A percentile compares a stretch with the other conserved stretches of the same genome.
phyloP scores from a whole-genome alignment of 2,888 invertebrate genomes.

The Pyrocoelia pectoralis region DNA sequence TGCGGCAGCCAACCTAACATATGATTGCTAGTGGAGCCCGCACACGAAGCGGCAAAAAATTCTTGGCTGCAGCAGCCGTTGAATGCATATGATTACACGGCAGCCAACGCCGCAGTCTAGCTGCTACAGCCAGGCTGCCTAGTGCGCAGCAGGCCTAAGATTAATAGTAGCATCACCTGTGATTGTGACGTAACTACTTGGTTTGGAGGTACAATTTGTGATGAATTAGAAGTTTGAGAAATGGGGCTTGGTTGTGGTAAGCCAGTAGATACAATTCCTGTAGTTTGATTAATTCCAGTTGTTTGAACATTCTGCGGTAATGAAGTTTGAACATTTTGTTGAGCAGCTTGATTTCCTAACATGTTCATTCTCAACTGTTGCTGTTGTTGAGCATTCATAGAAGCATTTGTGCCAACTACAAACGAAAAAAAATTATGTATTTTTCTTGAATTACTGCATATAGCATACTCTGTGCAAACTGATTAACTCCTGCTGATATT shows the following conservation, averaged over 20 bases:
- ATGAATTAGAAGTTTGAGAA: slow-evolving; percentile 45
- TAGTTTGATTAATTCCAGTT: slow-evolving; percentile 16
- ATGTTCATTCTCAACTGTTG: slow-evolving; percentile 50
- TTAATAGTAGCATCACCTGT: too few species aligned
- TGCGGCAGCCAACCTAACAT: too few species aligned
- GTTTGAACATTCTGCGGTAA: slow-evolving; percentile 47
- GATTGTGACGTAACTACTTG: slow-evolving; percentile 53
- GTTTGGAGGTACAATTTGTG: slow-evolving; percentile 51
- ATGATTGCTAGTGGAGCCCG: too few species aligned
- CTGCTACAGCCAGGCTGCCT: too few species aligned
- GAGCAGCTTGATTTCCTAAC: slow-evolving; percentile 40
- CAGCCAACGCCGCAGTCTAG: too few species aligned
- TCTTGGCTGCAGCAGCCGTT: too few species aligned
- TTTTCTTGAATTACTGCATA: not conserved
- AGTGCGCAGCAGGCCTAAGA: not conserved
- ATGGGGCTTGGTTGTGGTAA: slow-evolving; percentile 43
- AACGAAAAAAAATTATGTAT: slow-evolving; percentile 4
- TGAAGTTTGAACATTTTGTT: slow-evolving; percentile 57
- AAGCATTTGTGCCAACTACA: slow-evolving; percentile 46
- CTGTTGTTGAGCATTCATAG: slow-evolving; percentile 46
- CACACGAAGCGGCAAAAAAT: too few species aligned
- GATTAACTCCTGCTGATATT: slow-evolving; percentile 59
- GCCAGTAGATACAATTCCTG: slow-evolving; percentile 21
- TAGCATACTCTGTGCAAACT: slow-evolving; percentile 59
- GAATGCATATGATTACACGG: too few species aligned